phyloP scores from a whole-genome alignment of 2,888 invertebrate genomes.

The Pachycephus smyrnensis region DNA sequence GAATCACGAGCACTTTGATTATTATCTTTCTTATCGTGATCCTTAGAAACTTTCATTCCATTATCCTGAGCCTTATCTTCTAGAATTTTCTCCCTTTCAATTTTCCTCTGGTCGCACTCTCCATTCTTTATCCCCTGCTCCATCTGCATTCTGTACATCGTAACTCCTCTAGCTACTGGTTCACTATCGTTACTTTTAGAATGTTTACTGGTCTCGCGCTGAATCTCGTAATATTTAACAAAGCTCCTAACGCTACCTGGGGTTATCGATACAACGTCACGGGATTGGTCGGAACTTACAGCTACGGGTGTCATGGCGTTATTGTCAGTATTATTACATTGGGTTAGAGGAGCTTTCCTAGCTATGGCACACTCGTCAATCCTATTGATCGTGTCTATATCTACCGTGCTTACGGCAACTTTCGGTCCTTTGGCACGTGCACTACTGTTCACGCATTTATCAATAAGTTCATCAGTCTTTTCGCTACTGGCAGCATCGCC shows the following conservation, averaged over 20 bases:
- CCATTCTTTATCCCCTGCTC: constrained; percentile 12
- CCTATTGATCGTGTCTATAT: constrained; percentile 30
- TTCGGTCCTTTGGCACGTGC: not conserved
- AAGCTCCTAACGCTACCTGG: constrained; percentile 63
- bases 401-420: not conserved
- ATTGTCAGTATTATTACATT: constrained; percentile 61
- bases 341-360: constrained; percentile 43
- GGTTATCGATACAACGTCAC: constrained; percentile 49
- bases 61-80: not conserved
- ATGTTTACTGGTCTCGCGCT: constrained; percentile 44
- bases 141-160: constrained; percentile 11
- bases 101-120: constrained; percentile 14
- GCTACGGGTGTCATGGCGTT: constrained; percentile 60
- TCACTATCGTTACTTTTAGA: constrained; percentile 48
- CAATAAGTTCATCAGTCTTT: constrained; percentile 36
- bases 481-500: constrained; percentile 27
- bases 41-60: not conserved
- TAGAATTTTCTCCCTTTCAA: not conserved
- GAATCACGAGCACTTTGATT: not conserved
- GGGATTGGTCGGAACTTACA: constrained; percentile 60
- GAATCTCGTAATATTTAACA: constrained; percentile 60
- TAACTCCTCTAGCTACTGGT: constrained; percentile 30
- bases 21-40: not conserved
- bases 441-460: not conserved
- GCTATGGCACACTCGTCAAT: constrained; percentile 60